These are phyloP conservation scores for Orthonyx spaldingii DNA, from an alignment of 2,113 vertebrate species.

Conservation along the genomic window DNA sequence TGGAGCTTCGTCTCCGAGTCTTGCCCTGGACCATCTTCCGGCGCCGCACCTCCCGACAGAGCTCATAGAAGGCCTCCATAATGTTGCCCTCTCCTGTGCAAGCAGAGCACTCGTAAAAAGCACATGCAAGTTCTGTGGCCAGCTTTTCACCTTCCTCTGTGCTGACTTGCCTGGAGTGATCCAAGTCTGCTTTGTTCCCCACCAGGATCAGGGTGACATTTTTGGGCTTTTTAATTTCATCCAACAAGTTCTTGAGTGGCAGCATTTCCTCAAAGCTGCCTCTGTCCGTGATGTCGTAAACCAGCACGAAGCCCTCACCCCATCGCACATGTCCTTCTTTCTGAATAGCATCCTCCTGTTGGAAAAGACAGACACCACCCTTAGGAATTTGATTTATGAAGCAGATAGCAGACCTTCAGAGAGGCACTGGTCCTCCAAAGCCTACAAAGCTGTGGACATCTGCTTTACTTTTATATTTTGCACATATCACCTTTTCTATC, in stretches of 20 bases:
- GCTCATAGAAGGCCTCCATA: conserved; percentile 91
- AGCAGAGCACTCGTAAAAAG: conserved; percentile 96
- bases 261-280: conserved; percentile 93
- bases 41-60: conserved; percentile 89
- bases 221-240: conserved; percentile 94
- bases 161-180: conserved; percentile 90
- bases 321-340: conserved; percentile 93
- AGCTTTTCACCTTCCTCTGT: conserved; percentile 94
- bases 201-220: conserved; percentile 91
- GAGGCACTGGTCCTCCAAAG: neutral
- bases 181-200: conserved; percentile 96
- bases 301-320: conserved; percentile 92
- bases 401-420: neutral
- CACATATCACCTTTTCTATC: neutral
- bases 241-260: conserved; percentile 85
- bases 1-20: conserved; percentile 90
- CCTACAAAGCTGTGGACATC: neutral
- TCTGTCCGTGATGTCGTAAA: conserved; percentile 96
- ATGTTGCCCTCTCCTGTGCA: conserved; percentile 88
- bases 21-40: conserved; percentile 93
- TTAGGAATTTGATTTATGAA: neutral
- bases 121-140: conserved; percentile 91
- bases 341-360: conserved; percentile 90
- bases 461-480: neutral
- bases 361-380: neutral